Evolutionary conservation across 2,113 vertebrate species (phyloP).

Genomic region (Phainopepla nitens): DNA sequence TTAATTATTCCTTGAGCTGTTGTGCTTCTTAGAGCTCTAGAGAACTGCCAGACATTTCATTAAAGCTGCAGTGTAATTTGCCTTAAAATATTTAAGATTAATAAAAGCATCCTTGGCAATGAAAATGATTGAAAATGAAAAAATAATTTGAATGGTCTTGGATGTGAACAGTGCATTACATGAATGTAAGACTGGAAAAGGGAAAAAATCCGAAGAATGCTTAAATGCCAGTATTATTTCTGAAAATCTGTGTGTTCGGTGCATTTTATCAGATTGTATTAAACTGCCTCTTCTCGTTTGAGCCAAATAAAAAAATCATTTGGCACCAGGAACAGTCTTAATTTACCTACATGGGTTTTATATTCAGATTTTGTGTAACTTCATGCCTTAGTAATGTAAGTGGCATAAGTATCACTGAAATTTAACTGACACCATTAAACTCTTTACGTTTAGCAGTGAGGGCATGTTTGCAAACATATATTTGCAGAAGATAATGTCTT

Average conservation of each 20-base stretch:
- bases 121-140: constrained; percentile 46
- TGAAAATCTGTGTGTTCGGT: not conserved
- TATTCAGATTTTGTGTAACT: not conserved
- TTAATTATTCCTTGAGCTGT: constrained; percentile 41
- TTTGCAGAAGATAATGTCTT: not conserved
- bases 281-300: not conserved
- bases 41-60: constrained; percentile 15
- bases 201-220: not conserved
- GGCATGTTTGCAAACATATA: accelerated
- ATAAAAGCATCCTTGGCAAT: constrained; percentile 15
- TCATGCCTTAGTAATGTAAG: not conserved
- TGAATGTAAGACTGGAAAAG: not conserved
- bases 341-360: not conserved
- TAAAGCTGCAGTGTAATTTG: constrained; percentile 14
- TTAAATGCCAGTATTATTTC: not conserved
- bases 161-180: not conserved
- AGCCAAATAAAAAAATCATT: not conserved
- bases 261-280: not conserved
- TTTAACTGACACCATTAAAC: not conserved
- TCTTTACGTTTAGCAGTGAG: not conserved
- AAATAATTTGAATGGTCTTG: not conserved
- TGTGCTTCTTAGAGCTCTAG: not conserved
- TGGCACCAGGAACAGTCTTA: not conserved
- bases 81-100: constrained; percentile 56
- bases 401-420: not conserved